These are phyloP conservation scores for Tipula confusa DNA, from an alignment of 2,888 invertebrate species.

Conservation along the genomic window DNA sequence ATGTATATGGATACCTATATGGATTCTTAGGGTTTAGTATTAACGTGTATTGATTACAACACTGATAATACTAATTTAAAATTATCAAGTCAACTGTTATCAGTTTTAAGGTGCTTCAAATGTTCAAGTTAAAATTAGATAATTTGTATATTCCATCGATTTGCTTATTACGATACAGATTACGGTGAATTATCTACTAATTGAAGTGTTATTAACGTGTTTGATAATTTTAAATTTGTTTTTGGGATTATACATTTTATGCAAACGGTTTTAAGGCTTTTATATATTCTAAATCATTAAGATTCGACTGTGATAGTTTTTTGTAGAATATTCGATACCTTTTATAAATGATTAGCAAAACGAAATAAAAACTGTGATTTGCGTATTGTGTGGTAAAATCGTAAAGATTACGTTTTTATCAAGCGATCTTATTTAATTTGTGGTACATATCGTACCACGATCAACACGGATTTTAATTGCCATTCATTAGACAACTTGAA, in stretches of 20 bases:
- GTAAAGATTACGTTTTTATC: neutral
- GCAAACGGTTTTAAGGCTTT: too few relatives aligned
- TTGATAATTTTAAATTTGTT: neutral
- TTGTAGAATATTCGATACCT: too few relatives aligned
- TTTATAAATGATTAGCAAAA: too few relatives aligned
- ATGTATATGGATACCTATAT: too few relatives aligned
- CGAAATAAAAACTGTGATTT: too few relatives aligned
- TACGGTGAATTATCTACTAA: neutral
- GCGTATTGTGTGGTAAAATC: neutral
- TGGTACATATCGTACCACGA: neutral
- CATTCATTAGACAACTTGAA: too few relatives aligned
- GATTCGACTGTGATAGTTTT: too few relatives aligned
- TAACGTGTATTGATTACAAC: neutral
- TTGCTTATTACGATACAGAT: neutral
- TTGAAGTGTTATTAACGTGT: neutral
- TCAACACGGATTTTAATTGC: too few relatives aligned
- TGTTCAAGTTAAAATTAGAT: neutral
- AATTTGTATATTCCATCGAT: neutral
- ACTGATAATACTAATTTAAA: neutral
- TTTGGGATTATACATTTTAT: too few relatives aligned
- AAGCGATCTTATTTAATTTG: neutral
- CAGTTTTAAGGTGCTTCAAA: slow-evolving; percentile 14
- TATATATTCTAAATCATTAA: too few relatives aligned
- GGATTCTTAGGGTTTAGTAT: neutral
- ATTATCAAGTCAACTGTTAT: neutral